A percentile compares a stretch with the other conserved stretches of the same genome.
Evolutionary conservation across 2,113 vertebrate genomes (phyloP).

Genomic region (Cervus canadensis): DNA sequence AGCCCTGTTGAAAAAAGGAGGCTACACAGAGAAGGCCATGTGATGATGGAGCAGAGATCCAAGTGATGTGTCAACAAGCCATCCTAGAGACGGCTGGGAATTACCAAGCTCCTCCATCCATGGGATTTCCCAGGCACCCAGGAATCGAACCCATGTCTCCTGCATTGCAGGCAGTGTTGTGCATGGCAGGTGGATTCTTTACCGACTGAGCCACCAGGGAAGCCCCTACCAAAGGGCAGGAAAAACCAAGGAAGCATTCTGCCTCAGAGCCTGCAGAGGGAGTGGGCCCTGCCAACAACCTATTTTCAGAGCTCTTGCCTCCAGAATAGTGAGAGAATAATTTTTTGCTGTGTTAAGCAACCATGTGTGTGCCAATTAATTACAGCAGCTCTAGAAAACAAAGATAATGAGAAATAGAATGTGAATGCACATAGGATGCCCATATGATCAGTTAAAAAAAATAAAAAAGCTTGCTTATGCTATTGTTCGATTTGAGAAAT

Average conservation of each 20-base stretch:
- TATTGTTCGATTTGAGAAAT: neutral
- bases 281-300: neutral
- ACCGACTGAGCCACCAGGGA: neutral
- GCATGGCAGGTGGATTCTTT: neutral
- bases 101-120: neutral
- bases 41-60: neutral
- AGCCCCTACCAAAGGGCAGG: neutral
- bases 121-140: neutral
- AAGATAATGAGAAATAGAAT: neutral
- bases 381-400: neutral
- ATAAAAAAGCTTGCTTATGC: neutral
- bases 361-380: neutral
- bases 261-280: neutral
- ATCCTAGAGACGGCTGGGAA: neutral
- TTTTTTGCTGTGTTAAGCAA: neutral
- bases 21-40: fast-evolving
- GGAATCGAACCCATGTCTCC: neutral
- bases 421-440: neutral
- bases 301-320: neutral
- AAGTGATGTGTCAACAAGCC: neutral
- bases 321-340: neutral
- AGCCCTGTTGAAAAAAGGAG: neutral
- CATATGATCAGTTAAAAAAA: neutral
- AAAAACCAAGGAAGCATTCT: neutral
- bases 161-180: neutral